phyloP scores from a whole-genome alignment of 2,888 invertebrate genomes.

The Steinernema scapterisci region DNA sequence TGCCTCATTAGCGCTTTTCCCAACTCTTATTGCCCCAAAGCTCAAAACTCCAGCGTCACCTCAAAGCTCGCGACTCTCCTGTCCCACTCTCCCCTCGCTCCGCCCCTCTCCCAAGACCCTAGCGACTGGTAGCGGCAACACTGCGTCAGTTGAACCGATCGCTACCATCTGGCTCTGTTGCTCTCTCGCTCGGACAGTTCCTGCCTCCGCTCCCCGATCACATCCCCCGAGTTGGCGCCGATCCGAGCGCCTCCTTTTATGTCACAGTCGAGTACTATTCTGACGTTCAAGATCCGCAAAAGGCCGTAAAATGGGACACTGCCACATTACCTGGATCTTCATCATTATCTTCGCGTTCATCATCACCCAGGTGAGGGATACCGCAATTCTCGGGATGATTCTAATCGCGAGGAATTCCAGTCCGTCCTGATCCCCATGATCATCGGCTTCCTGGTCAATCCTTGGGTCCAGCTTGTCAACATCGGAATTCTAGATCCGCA shows the following conservation, averaged over 20 bases:
- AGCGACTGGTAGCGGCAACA: not conserved
- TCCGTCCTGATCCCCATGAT: not conserved
- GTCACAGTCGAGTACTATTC: not conserved
- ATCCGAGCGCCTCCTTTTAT: not conserved
- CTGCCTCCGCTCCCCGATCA: not conserved
- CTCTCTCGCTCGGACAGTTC: not conserved
- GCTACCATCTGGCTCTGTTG: not conserved
- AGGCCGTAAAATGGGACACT: not conserved
- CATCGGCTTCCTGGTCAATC: not conserved
- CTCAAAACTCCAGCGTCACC: too few species aligned
- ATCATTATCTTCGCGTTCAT: not conserved
- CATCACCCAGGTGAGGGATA: not conserved
- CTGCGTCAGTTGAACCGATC: not conserved
- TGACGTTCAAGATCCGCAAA: slow-evolving; percentile 11
- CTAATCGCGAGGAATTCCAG: not conserved
- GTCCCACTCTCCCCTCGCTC: not conserved
- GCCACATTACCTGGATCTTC: not conserved
- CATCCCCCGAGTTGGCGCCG: not conserved
- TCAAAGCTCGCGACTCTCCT: too few species aligned
- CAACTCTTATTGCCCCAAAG: too few species aligned
- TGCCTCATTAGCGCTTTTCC: too few species aligned
- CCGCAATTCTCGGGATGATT: not conserved
- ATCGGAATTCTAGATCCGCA: not conserved
- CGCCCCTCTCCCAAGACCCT: not conserved
- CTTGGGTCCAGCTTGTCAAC: not conserved